These are phyloP conservation scores for Acrocephalus scirpaceus DNA, from an alignment of 2,797 vertebrate species.

Conservation along the genomic window DNA sequence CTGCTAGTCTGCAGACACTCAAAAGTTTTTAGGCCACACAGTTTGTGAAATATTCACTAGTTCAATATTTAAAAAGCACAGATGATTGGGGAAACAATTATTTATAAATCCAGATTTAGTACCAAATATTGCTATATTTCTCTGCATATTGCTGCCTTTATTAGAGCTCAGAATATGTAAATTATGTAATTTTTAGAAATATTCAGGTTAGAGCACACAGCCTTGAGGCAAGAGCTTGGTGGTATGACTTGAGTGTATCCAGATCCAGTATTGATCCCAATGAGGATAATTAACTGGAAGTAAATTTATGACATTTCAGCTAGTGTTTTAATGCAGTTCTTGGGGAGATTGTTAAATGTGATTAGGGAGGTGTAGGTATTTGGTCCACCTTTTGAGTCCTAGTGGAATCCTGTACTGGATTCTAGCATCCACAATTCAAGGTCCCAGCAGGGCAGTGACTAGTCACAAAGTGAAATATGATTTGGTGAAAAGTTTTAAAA, in stretches of 20 bases:
- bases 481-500: not conserved
- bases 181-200: not conserved
- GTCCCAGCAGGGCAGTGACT: not conserved
- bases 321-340: not conserved
- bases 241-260: not conserved
- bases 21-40: not conserved
- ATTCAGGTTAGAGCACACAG: fast-evolving
- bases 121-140: not conserved
- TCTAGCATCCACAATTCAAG: not conserved
- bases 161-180: not conserved
- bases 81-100: not conserved
- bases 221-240: not conserved
- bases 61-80: not conserved
- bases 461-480: not conserved
- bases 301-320: not conserved
- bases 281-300: not conserved
- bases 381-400: not conserved
- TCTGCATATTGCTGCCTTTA: not conserved
- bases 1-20: not conserved
- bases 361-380: not conserved
- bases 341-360: not conserved
- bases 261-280: not conserved
- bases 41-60: not conserved
- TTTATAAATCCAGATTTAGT: not conserved
- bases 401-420: not conserved